Conservation (phyloP, 2,797 vertebrate species). For the Spea hammondii region DNA sequence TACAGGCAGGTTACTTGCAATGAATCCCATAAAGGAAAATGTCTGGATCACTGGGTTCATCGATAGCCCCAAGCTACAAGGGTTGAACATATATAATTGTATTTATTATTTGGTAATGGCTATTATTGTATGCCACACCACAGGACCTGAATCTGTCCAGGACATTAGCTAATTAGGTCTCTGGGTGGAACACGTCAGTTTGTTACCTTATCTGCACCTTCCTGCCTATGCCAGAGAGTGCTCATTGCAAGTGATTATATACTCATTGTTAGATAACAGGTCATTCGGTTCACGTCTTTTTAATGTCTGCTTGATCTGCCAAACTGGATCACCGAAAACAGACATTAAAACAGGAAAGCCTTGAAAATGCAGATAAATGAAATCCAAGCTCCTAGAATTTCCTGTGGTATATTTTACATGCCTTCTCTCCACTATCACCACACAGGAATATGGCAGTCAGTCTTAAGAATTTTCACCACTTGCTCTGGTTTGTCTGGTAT, state of each 20-base stretch:
- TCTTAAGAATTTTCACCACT: no score
- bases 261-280: conserved; percentile 17
- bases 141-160: conserved; percentile 21
- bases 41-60: no score
- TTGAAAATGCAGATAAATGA: neutral
- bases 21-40: no score
- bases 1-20: no score
- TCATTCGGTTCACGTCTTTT: conserved; percentile 32
- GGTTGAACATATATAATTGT: conserved; percentile 5
- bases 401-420: no score
- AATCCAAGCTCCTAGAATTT: no score
- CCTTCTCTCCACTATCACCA: no score
- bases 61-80: neutral
- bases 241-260: conserved; percentile 44
- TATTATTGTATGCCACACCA: conserved; percentile 22
- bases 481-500: no score
- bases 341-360: neutral
- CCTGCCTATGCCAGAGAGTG: conserved; percentile 10
- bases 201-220: conserved; percentile 43
- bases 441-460: no score
- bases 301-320: conserved; percentile 28
- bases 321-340: conserved; percentile 6
- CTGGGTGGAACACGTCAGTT: conserved; percentile 29
- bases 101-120: conserved; percentile 26
- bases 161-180: conserved; percentile 38